Percentiles rank a stretch among this genome's conserved stretches.
These are phyloP conservation scores for Neopelma chrysocephalum DNA, from an alignment of 2,797 vertebrate genomes.

Conservation along the genomic window DNA sequence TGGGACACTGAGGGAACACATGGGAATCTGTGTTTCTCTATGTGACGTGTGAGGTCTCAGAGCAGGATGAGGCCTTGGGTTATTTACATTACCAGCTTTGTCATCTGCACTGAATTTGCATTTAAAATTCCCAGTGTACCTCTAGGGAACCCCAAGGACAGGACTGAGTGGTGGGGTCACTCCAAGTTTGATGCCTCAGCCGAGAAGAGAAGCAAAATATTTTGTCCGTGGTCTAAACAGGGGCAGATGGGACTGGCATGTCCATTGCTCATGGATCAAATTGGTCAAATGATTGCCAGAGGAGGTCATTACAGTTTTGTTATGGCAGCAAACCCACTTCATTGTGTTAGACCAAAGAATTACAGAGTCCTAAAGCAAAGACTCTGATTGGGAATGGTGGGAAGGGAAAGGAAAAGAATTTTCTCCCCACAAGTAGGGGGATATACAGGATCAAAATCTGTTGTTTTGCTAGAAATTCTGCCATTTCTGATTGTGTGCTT, in stretches of 20 bases:
- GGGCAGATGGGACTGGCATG: slow-evolving; percentile 65
- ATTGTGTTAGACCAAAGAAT: slow-evolving; percentile 65
- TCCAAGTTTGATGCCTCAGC: slow-evolving; percentile 31
- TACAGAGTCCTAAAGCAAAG: slow-evolving; percentile 65
- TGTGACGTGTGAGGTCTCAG: neutral
- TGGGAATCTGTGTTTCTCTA: neutral
- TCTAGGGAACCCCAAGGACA: slow-evolving; percentile 15
- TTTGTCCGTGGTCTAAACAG: slow-evolving; percentile 55
- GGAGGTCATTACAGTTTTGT: slow-evolving; percentile 68
- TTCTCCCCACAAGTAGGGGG: neutral
- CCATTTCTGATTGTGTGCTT: slow-evolving; percentile 28
- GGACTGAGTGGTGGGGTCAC: neutral
- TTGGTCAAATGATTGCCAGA: slow-evolving; percentile 65
- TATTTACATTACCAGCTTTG: neutral
- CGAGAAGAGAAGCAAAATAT: slow-evolving; percentile 58
- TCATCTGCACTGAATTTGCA: slow-evolving; percentile 34
- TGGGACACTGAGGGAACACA: neutral
- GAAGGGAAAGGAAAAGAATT: slow-evolving; percentile 49
- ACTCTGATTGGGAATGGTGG: slow-evolving; percentile 36
- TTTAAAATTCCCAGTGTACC: neutral
- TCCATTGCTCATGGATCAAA: slow-evolving; percentile 70
- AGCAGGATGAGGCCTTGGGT: neutral
- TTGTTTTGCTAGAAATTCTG: slow-evolving; percentile 57
- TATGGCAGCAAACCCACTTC: slow-evolving; percentile 68
- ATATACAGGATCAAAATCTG: neutral